Evolutionary conservation across 2,888 invertebrate species (phyloP).

Genomic region (Drosophila cracens): DNA sequence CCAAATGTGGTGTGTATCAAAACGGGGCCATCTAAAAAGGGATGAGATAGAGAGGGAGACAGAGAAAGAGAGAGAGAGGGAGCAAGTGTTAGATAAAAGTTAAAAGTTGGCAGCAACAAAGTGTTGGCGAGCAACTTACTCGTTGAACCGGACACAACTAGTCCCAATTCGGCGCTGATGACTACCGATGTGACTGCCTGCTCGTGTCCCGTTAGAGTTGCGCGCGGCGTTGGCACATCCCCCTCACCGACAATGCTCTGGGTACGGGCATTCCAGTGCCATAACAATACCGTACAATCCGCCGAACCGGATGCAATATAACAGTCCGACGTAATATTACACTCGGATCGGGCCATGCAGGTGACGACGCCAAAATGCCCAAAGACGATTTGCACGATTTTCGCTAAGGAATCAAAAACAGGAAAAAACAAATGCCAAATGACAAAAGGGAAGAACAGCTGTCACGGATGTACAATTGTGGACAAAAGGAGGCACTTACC

Average conservation of each 20-base stretch:
- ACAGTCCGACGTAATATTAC: conserved; percentile 99
- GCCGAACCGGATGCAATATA: conserved; percentile 99
- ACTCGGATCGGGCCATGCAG: conserved; percentile 98
- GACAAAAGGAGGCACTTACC: conserved; percentile 88
- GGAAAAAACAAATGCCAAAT: background rate
- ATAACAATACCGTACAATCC: conserved; percentile 98
- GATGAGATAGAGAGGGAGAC: background rate
- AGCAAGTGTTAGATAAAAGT: background rate
- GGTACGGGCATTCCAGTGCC: conserved; percentile 99
- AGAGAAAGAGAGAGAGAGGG: background rate
- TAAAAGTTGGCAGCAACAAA: background rate
- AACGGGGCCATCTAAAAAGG: conserved; percentile 93
- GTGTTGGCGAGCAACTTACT: conserved; percentile 85
- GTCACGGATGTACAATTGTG: background rate
- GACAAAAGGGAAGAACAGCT: background rate
- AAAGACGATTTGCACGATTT: conserved; percentile 99
- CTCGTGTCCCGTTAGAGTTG: conserved; percentile 98
- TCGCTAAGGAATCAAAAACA: conserved; percentile 87
- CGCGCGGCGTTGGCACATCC: conserved; percentile 96
- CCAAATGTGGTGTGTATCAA: conserved; percentile 99
- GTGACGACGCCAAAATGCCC: conserved; percentile 99
- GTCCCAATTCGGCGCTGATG: conserved; percentile 98
- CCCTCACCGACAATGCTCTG: conserved; percentile 99
- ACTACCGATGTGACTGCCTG: conserved; percentile 97
- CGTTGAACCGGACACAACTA: conserved; percentile 97